Base-by-base conservation (phyloP, 2,888 invertebrate genomes). In the Molanna angustata region DNA sequence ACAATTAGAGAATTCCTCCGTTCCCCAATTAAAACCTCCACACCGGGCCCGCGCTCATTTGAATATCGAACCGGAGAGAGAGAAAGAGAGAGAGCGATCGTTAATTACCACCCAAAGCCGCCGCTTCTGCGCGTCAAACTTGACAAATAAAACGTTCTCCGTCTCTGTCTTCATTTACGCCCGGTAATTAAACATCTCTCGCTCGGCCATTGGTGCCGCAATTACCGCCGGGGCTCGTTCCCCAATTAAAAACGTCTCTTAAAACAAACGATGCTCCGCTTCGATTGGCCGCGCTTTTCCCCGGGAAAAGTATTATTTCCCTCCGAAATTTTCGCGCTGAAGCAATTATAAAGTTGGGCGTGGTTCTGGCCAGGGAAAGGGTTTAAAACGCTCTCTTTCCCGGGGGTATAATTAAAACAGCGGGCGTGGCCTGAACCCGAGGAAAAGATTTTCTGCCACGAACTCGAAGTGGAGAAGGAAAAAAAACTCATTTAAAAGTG, bases 1-100 rank as follows among this genome's bases (percentile, higher is more conserved):
- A 44, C 33, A 45, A 39, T 40, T 48, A 31, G 31, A 48, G 17
- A 21, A 14, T 19, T 13, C 16, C 39, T 22, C 45, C 41, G 37
- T 41, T 19, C 19, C 41, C 54, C 54, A 57, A 57, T 57, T 57
- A 57, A 54, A 48, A 49, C 41, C 41, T 41, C 20, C 41, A 21
- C 20, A 4, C 14, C 4, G 6, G n/a, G n/a, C 33, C 33, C 11
- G 14, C 33, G 33, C 13, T 33, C 33, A 33, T 33, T 17, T 37
- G 17, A 37, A 37, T 37, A 37, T 37, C 18, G 37, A 37, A 37
- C 37, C 17, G 37, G 37, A n/a, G n/a, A n/a, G n/a, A n/a, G n/a
- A 27, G 27, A 7, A 7, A 4, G 11, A 27, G 11, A 11, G 27
- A 27, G 16, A 22, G 4, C 7, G 13, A n/a, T 40, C 41, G 21